Conservation (phyloP, 2,113 vertebrate species). For the Gallinago media region DNA sequence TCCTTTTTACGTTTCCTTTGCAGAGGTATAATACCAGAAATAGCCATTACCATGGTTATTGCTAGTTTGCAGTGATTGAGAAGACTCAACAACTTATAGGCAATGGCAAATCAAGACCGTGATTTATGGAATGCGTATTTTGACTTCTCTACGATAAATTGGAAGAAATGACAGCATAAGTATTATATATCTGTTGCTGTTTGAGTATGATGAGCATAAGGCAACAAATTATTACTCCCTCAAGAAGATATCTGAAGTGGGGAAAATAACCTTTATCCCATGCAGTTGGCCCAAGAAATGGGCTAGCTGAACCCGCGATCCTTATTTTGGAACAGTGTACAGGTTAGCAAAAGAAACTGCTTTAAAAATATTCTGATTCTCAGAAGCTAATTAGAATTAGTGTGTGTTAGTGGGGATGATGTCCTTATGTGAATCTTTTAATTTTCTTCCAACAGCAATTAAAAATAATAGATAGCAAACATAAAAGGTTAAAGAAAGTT, state of each 20-base stretch:
- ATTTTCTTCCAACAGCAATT: neutral
- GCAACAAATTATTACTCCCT: neutral
- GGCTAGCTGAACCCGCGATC: neutral
- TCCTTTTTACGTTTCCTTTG: neutral
- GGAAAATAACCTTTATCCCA: neutral
- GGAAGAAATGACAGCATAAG: neutral
- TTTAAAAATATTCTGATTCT: neutral
- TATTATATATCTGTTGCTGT: neutral
- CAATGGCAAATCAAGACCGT: neutral
- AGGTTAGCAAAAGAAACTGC: neutral
- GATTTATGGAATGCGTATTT: neutral
- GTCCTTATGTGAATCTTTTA: neutral
- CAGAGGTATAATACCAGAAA: neutral
- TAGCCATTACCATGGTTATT: neutral
- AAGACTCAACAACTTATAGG: neutral
- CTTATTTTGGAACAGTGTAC: neutral
- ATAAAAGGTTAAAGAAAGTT: neutral
- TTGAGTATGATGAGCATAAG: neutral
- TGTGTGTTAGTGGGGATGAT: neutral
- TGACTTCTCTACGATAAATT: neutral
- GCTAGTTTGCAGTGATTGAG: neutral
- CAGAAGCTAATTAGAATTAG: neutral
- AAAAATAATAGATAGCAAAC: neutral
- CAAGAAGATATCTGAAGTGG: neutral
- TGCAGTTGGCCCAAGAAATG: neutral